A percentile compares a stretch with the other conserved stretches of the same genome.
phyloP scores from a whole-genome alignment of 1,140 invertebrate genomes.

The Panagrolaimus sp. region DNA sequence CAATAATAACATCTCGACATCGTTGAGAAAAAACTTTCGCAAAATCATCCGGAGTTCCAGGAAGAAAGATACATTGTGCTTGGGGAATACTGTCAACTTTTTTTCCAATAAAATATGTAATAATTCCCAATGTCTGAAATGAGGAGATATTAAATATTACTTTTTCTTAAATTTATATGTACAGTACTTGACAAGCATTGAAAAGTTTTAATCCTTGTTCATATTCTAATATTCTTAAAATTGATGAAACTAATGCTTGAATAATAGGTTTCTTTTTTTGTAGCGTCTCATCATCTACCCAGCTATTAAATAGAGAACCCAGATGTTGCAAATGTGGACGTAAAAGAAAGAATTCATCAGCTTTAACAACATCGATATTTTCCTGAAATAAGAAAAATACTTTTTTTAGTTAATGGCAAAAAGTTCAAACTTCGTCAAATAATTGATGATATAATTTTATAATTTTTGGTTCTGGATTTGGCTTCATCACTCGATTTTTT shows the following conservation, averaged over 20 bases:
- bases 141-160: neutral
- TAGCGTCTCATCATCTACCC: neutral
- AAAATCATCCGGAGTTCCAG: neutral
- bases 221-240: neutral
- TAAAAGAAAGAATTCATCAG: conserved; percentile 3
- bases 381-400: neutral
- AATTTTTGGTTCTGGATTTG: neutral
- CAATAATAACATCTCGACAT: neutral
- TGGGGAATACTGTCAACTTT: neutral
- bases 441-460: neutral
- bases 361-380: neutral
- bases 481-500: neutral
- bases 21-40: conserved; percentile 5
- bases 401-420: no score
- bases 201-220: conserved; percentile 10
- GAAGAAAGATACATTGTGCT: neutral
- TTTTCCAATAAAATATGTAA: neutral
- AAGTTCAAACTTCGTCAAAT: neutral
- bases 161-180: neutral
- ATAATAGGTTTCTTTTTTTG: neutral
- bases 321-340: conserved; percentile 1
- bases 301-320: neutral
- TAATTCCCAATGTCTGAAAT: neutral
- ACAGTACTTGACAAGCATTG: conserved; percentile 1
- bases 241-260: neutral